Percentiles rank a stretch among this genome's conserved stretches.
These are phyloP conservation scores for Allygus modestus DNA, from an alignment of 2,888 invertebrate genomes.

Conservation along the genomic window DNA sequence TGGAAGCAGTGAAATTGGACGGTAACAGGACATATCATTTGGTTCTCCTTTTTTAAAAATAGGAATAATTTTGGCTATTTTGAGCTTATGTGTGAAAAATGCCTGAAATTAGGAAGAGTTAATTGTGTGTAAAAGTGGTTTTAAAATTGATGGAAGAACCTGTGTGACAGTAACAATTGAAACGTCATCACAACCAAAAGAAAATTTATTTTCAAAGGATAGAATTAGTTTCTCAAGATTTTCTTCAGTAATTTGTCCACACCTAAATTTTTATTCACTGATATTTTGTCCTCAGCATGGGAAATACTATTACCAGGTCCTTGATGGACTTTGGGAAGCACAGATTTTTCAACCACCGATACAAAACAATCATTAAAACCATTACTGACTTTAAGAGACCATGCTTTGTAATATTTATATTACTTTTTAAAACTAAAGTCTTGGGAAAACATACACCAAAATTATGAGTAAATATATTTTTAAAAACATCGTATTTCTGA, in stretches of 20 bases:
- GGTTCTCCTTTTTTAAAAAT: constrained; percentile 1
- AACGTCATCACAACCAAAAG: neutral
- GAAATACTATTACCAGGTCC: neutral
- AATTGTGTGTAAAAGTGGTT: neutral
- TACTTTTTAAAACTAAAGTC: neutral
- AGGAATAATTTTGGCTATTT: neutral
- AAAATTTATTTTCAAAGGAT: neutral
- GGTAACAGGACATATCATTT: neutral
- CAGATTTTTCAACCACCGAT: neutral
- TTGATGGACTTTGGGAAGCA: neutral
- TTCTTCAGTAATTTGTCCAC: neutral
- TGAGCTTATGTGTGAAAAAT: neutral
- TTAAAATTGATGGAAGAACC: neutral
- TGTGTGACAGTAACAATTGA: neutral
- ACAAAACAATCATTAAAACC: too few species aligned
- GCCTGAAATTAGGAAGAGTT: neutral
- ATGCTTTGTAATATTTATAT: neutral
- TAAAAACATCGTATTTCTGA: too few species aligned
- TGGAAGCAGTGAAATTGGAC: neutral
- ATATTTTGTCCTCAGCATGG: neutral
- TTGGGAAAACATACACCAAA: too few species aligned
- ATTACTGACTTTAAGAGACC: neutral
- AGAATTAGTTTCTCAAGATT: neutral
- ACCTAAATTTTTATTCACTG: too few species aligned
- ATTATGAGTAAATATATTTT: too few species aligned